A percentile compares a stretch with the other conserved stretches of the same genome.
Conservation (phyloP, 2,888 invertebrate genomes). For the Amiota mariae region DNA sequence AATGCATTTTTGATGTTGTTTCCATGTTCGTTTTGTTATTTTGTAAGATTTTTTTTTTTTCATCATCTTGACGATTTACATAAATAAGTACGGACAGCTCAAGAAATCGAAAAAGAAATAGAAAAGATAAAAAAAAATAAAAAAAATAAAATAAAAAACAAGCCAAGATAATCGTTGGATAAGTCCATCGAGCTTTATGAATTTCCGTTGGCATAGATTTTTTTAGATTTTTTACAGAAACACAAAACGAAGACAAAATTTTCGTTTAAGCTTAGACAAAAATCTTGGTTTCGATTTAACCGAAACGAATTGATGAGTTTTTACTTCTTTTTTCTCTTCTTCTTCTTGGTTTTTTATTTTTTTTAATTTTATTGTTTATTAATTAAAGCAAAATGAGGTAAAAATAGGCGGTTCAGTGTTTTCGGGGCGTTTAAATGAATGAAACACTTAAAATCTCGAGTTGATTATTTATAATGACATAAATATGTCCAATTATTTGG, state of each 20-base stretch:
- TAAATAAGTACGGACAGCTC: background rate
- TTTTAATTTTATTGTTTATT: conserved; percentile 15
- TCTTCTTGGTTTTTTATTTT: background rate
- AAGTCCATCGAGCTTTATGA: too few species aligned
- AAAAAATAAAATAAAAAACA: too few species aligned
- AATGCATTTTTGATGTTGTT: conserved; percentile 28
- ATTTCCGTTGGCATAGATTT: too few species aligned
- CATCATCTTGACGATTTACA: conserved; percentile 4
- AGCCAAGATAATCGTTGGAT: too few species aligned
- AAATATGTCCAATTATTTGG: conserved; percentile 65
- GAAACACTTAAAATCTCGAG: background rate
- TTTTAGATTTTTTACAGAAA: too few species aligned
- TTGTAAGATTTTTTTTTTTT: too few species aligned
- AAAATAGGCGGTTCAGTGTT: background rate
- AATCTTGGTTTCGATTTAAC: background rate
- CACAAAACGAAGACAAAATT: too few species aligned
- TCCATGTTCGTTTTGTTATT: conserved; percentile 5
- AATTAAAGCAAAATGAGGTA: conserved; percentile 5
- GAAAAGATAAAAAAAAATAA: too few species aligned
- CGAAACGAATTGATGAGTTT: background rate
- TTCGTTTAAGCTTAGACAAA: too few species aligned
- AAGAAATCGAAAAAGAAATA: too few species aligned
- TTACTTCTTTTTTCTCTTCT: background rate
- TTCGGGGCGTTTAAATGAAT: too few species aligned
- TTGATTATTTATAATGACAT: conserved; percentile 58